phyloP scores from a whole-genome alignment of 1,140 invertebrate genomes.

The Nomia melanderi region DNA sequence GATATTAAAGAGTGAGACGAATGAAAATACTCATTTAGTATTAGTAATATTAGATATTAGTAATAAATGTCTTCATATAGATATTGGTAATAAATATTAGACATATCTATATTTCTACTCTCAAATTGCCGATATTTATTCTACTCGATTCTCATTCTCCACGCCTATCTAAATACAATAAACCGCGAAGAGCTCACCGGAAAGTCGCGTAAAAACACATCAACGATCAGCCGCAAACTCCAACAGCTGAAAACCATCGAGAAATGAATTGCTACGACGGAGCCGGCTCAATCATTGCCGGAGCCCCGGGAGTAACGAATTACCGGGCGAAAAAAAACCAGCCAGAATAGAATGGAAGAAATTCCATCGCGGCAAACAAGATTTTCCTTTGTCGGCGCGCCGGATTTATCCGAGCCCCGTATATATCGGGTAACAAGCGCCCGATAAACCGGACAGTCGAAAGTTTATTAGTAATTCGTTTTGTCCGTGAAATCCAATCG shows the following conservation, averaged over 20 bases:
- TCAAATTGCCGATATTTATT: too few relatives aligned
- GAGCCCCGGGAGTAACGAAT: not conserved
- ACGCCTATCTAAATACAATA: too few relatives aligned
- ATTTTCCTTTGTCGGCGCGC: not conserved
- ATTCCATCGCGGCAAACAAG: not conserved
- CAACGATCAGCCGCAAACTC: too few relatives aligned
- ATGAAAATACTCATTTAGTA: too few relatives aligned
- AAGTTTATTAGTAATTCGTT: slow-evolving; percentile 51
- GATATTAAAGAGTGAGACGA: too few relatives aligned
- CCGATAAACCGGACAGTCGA: slow-evolving; percentile 12
- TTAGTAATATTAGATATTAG: too few relatives aligned
- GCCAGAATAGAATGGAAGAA: not conserved
- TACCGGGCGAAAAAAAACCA: not conserved
- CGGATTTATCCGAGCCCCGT: not conserved
- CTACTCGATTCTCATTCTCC: too few relatives aligned
- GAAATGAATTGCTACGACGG: not conserved
- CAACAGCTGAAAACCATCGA: not conserved
- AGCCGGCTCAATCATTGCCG: not conserved
- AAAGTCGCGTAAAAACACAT: too few relatives aligned
- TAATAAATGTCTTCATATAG: too few relatives aligned
- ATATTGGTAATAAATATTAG: too few relatives aligned
- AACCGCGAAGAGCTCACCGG: too few relatives aligned
- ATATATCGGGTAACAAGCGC: slow-evolving; percentile 21
- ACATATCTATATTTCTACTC: too few relatives aligned
- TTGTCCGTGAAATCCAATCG: slow-evolving; percentile 35